Conservation (phyloP, 2,888 invertebrate genomes). For the Diplolepis rosae region DNA sequence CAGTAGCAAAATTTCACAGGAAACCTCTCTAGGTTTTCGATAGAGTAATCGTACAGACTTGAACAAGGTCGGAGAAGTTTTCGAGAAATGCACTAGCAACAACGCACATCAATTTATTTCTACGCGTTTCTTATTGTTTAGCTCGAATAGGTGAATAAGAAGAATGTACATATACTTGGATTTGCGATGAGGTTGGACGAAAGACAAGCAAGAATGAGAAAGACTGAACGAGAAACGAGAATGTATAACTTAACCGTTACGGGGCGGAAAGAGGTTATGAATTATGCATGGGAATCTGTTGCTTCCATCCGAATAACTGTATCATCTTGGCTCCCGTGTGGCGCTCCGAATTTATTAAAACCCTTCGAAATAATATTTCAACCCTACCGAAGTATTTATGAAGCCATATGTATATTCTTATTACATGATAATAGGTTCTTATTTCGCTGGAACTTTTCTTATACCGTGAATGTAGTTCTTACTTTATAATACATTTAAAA, state of each 20-base stretch:
- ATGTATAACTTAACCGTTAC: constrained; percentile 28
- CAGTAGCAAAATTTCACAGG: too few species aligned
- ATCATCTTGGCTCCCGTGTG: constrained; percentile 27
- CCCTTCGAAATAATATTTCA: constrained; percentile 8
- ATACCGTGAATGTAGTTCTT: too few species aligned
- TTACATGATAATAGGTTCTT: background rate
- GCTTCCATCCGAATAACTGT: constrained; percentile 52
- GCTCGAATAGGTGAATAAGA: constrained; percentile 17
- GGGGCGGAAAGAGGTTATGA: constrained; percentile 48
- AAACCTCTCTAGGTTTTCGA: too few species aligned
- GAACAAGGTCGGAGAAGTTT: too few species aligned
- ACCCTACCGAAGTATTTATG: constrained; percentile 16
- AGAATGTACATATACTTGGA: background rate
- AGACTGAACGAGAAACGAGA: constrained; percentile 11
- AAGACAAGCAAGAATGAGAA: constrained; percentile 7
- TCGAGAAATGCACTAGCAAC: background rate
- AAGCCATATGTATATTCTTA: background rate
- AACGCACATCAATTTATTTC: constrained; percentile 18
- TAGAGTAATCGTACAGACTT: too few species aligned
- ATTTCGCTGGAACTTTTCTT: background rate
- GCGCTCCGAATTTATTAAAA: constrained; percentile 29
- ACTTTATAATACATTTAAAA: too few species aligned
- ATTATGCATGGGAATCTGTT: constrained; percentile 64
- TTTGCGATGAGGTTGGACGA: constrained; percentile 12
- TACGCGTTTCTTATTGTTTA: constrained; percentile 3